A percentile compares a stretch with the other conserved stretches of the same genome.
phyloP scores from a whole-genome alignment of 2,888 invertebrate species.

The Rugalucina vietnamica region DNA sequence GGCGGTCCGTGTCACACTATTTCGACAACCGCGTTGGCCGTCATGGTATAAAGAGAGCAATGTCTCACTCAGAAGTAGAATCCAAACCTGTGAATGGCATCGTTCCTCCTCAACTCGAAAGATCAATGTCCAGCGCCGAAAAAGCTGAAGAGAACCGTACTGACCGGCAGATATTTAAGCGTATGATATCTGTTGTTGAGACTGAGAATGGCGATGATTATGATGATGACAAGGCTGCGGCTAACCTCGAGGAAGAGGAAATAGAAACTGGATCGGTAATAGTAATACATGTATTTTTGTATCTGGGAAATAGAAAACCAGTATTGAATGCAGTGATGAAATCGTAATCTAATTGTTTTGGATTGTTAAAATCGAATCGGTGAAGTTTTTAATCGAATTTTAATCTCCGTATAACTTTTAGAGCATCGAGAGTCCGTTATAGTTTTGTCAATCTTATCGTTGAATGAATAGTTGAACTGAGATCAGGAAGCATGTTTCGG shows the following conservation, averaged over 20 bases:
- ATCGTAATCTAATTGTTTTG: no score
- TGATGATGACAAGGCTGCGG: not conserved
- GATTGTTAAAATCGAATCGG: no score
- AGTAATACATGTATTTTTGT: no score
- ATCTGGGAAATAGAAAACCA: no score
- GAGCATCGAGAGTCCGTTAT: no score
- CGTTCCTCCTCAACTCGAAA: not conserved
- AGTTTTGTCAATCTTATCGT: no score
- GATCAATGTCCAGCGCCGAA: not conserved
- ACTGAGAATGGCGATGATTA: not conserved
- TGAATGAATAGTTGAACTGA: no score
- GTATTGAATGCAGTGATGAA: no score
- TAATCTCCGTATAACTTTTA: no score
- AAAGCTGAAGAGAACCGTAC: not conserved
- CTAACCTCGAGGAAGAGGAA: conserved; percentile 27
- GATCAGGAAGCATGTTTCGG: no score
- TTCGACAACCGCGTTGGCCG: not conserved
- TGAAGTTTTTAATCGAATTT: no score
- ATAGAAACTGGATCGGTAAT: conserved; percentile 29
- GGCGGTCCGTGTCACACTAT: not conserved
- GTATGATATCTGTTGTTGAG: not conserved
- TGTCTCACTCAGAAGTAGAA: not conserved
- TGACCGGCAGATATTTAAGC: not conserved
- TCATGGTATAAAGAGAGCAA: not conserved
- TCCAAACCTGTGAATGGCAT: not conserved